Conservation (phyloP, 2,888 invertebrate genomes). For the Megastigmus dorsalis region DNA sequence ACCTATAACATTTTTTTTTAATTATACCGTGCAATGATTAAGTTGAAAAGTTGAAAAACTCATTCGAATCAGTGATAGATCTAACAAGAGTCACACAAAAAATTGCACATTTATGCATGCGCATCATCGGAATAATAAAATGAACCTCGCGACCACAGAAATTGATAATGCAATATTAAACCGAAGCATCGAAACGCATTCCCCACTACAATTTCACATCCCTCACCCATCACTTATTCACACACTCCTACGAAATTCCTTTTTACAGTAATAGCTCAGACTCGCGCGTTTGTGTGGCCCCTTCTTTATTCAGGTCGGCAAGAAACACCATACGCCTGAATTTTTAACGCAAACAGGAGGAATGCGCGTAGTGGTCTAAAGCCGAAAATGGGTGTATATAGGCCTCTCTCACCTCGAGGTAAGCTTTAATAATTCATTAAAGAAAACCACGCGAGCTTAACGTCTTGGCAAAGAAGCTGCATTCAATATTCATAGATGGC, state of each 20-base stretch:
- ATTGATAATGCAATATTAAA: conserved; percentile 29
- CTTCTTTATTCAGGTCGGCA: not conserved
- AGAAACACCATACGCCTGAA: conserved; percentile 17
- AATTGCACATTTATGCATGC: no score
- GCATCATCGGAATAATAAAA: no score
- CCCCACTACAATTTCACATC: conserved; percentile 25
- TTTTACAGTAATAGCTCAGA: conserved; percentile 14
- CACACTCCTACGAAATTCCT: conserved; percentile 21
- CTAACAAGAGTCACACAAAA: no score
- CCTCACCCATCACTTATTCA: not conserved
- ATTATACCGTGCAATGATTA: no score
- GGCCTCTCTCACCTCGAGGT: not conserved
- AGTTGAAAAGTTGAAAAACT: no score
- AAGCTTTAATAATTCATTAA: conserved; percentile 48
- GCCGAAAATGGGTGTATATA: conserved; percentile 20
- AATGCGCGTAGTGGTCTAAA: conserved; percentile 19
- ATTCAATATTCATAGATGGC: conserved; percentile 26
- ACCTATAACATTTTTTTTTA: no score
- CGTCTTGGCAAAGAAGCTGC: not conserved
- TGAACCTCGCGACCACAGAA: no score
- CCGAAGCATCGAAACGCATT: not conserved
- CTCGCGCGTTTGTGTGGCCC: not conserved
- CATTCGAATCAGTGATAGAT: no score
- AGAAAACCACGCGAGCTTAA: conserved; percentile 21
- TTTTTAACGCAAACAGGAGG: conserved; percentile 18